Conservation (phyloP, 2,888 invertebrate species). For the Pandemis cinnamomeana region DNA sequence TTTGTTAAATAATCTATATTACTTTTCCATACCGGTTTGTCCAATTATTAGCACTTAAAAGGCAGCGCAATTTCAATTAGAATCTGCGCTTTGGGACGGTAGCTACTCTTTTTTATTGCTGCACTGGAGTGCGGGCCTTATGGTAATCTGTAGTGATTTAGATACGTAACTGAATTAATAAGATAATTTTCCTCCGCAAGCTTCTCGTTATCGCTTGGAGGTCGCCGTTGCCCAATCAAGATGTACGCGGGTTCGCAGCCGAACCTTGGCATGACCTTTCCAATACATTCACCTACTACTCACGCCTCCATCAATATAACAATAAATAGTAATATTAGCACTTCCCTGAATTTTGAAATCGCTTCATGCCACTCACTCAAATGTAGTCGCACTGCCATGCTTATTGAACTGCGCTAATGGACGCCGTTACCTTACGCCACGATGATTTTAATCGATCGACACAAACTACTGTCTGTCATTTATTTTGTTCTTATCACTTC, state of each 20-base stretch:
- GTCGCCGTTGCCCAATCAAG: constrained; percentile 52
- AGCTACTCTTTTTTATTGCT: neutral
- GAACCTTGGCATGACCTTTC: constrained; percentile 65
- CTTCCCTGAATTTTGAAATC: constrained; percentile 14
- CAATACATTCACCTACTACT: constrained; percentile 59
- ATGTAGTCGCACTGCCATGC: neutral
- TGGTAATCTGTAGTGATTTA: constrained; percentile 41
- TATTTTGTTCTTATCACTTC: neutral
- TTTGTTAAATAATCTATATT: neutral
- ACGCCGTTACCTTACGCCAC: neutral
- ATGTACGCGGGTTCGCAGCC: constrained; percentile 22
- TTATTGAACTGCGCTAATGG: neutral
- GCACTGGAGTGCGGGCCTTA: constrained; percentile 18
- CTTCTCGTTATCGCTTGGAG: constrained; percentile 52
- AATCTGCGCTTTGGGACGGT: neutral
- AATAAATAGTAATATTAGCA: constrained; percentile 22
- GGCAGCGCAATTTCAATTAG: neutral
- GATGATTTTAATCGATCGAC: neutral
- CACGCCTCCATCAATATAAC: constrained; percentile 42
- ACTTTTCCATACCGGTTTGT: neutral
- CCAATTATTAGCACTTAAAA: neutral
- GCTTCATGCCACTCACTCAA: neutral
- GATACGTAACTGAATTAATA: constrained; percentile 48
- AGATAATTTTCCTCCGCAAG: constrained; percentile 50
- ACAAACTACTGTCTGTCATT: neutral